Evolutionary conservation across 2,888 invertebrate species (phyloP), one percentile per base, ranked within the genome.

Genomic region (Sinhomidia bicolor): DNA sequence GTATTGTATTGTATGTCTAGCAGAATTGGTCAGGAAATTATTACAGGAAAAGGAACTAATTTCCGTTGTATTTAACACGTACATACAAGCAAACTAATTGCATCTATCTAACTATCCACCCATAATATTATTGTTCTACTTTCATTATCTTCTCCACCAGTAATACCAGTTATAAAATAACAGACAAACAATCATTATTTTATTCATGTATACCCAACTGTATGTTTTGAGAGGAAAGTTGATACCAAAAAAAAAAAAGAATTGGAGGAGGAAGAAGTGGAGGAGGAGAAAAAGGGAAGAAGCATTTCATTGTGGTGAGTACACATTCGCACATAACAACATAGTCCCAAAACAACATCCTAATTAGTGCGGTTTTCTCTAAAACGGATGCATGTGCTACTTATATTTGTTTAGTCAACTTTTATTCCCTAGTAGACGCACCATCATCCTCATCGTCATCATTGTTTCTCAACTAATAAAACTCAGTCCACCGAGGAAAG

Each of bases 321-420:
- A 76, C 51, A 51, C n/a, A n/a, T n/a, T n/a, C n/a, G n/a, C n/a
- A n/a, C n/a, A n/a, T n/a, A n/a, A n/a, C n/a, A n/a, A n/a, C n/a
- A 76, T 26, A 76, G 29, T 76, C 51, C 51, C 51, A 76, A 14
- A 76, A 76, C 76, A 51, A 54, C 76, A 29, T 76, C 51, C 76
- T 76, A 76, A 76, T 76, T 76, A 76, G 76, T 76, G 76, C 54
- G 51, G 76, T 54, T 76, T 76, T 32, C 51, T n/a, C 68, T 41
- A 71, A 71, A 71, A 41, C 36, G 76, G n/a, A 29, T 51, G 76
- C 54, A 71, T 65, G 17, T 17, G n/a, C 26, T 76, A 74, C 29
- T 14, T 47, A 76, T 51, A 51, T 32, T 76, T 51, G 76, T 54
- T 76, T 76, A 51, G 76, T 26, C 51, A 76, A 54, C 17, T 76